phyloP scores from a whole-genome alignment of 2,888 invertebrate species.

The Apamea epomidion region DNA sequence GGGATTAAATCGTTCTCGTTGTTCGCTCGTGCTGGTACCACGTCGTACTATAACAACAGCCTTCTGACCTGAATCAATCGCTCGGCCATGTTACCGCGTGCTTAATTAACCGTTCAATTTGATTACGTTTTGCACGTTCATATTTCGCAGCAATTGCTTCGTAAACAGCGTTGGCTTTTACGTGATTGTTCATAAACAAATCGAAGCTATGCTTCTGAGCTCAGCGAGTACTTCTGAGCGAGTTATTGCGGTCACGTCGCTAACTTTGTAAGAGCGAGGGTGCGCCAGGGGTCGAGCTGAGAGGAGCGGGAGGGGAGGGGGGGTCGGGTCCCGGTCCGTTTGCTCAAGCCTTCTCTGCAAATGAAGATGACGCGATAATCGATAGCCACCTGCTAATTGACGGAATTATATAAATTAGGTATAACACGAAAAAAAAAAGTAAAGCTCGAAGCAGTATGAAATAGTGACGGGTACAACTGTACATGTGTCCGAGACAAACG shows the following conservation, averaged over 20 bases:
- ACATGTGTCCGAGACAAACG: background rate
- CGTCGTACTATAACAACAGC: conserved; percentile 10
- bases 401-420: conserved; percentile 3
- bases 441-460: background rate
- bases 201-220: conserved; percentile 49
- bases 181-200: conserved; percentile 58
- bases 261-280: conserved; percentile 65
- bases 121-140: conserved; percentile 40
- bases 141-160: conserved; percentile 45
- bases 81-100: conserved; percentile 29
- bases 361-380: conserved; percentile 56
- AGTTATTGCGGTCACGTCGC: conserved; percentile 75
- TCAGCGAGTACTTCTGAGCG: too few species aligned
- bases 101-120: conserved; percentile 49
- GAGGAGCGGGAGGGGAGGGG: background rate
- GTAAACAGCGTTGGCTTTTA: conserved; percentile 46
- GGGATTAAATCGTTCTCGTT: conserved; percentile 1
- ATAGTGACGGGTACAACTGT: background rate
- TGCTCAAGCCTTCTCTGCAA: conserved; percentile 47
- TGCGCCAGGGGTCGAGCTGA: conserved; percentile 13
- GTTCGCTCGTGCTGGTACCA: background rate
- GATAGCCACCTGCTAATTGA: conserved; percentile 58
- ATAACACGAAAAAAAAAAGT: background rate
- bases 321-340: conserved; percentile 16
- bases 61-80: conserved; percentile 37